Percentiles rank a stretch among this genome's conserved stretches.
These are phyloP conservation scores for Pyrrhosoma nymphula DNA, from an alignment of 2,888 invertebrate genomes.

Conservation along the genomic window DNA sequence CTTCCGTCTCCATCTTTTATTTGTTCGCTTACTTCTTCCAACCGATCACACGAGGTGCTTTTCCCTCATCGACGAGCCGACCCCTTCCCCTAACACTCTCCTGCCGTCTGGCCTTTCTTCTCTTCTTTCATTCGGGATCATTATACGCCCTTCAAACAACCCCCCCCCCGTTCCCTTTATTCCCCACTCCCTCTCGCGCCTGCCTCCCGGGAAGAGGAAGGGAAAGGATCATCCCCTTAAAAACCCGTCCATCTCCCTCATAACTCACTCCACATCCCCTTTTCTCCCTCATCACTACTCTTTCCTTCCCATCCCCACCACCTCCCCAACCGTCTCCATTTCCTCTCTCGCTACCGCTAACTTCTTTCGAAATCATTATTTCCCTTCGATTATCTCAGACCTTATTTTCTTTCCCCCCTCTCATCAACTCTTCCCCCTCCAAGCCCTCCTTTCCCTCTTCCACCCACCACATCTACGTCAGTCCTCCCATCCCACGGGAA, in stretches of 20 bases:
- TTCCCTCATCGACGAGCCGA: neutral
- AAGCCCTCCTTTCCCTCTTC: no score
- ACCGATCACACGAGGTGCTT: no score
- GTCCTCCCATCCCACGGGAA: neutral
- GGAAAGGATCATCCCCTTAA: neutral
- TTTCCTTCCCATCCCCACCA: neutral
- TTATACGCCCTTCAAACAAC: neutral
- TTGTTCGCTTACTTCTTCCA: no score
- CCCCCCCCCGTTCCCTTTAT: neutral
- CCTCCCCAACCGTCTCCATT: neutral
- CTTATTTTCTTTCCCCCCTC: neutral
- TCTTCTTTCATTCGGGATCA: neutral
- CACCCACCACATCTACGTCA: neutral
- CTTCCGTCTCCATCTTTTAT: no score
- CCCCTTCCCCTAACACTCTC: no score
- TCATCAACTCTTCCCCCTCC: no score
- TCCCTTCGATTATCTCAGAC: neutral
- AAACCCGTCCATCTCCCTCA: neutral
- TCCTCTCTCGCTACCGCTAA: neutral
- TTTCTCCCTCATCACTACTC: neutral
- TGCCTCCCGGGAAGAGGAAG: neutral
- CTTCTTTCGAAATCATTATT: slow-evolving; percentile 2
- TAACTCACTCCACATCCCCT: neutral
- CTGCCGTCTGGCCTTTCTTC: neutral
- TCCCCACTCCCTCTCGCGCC: neutral